phyloP scores from a whole-genome alignment of 2,888 invertebrate genomes.

The Thecocarcelia acutangulata region DNA sequence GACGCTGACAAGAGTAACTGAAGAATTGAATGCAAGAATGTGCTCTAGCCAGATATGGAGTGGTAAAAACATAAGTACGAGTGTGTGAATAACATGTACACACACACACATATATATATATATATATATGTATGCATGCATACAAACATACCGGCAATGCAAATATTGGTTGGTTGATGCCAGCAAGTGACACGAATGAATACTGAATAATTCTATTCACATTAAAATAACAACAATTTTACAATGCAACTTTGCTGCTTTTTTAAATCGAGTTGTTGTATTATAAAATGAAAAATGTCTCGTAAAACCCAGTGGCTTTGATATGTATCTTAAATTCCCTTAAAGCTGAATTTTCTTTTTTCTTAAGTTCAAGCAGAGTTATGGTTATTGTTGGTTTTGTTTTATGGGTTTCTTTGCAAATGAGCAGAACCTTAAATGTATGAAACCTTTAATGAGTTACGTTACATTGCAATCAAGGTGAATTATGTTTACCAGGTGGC shows the following conservation, averaged over 20 bases:
- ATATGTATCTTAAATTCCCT: conserved; percentile 59
- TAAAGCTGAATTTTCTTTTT: conserved; percentile 32
- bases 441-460: background rate
- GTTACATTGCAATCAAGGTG: too few relatives aligned
- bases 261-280: conserved; percentile 18
- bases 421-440: background rate
- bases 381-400: conserved; percentile 6
- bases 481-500: too few relatives aligned
- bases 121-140: too few relatives aligned
- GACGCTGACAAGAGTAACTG: conserved; percentile 58
- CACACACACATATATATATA: too few relatives aligned
- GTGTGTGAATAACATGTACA: too few relatives aligned
- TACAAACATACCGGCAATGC: too few relatives aligned
- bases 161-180: background rate
- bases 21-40: conserved; percentile 46
- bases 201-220: conserved; percentile 35
- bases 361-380: conserved; percentile 11
- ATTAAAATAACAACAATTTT: conserved; percentile 36
- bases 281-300: conserved; percentile 28
- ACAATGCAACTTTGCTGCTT: conserved; percentile 14
- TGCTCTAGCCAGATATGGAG: conserved; percentile 11
- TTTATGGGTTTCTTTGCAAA: conserved; percentile 4
- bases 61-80: background rate
- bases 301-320: conserved; percentile 47
- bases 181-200: conserved; percentile 10